Base-by-base conservation (phyloP, 92 coral and sea anemone species). In the Pocillopora meandrina region DNA sequence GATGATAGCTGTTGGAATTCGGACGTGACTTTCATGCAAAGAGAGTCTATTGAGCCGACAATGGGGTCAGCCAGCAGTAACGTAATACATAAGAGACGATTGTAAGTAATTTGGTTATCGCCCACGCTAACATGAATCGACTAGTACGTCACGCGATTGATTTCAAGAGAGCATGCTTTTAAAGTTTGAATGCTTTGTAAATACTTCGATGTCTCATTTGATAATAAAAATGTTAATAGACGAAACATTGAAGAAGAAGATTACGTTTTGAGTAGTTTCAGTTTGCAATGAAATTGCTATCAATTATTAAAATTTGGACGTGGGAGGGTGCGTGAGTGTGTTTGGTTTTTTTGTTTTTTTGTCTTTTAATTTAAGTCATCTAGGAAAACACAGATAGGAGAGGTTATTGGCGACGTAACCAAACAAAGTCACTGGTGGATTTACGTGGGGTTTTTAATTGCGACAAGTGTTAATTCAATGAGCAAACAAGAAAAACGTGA, bases 1-100 rank as follows among this genome's bases (percentile, higher is more conserved):
- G 71, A 10, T 71, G 77, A 35, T 56, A 58, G 42, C 65, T 56
- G 31, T 42, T 42, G 52, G 52, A 7, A 3, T 15, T 70, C 56
- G 55, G 71, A 81, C 85, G 85, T 81, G 85, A 81, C 85, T 81
- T 68, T 60, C 59, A 35, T 60, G 65, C 56, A 60, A 71, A 42
- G 12, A 71, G 77, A 34, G 68, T 71, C 17, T 20, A 11, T 71
- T 34, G 9, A 11, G 12, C 52, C 4, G 10, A 81, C 85, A 81
- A 81, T 60, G 33, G 77, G 77, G 76, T 81, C 85, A 71, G 1
- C 59, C 2, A 36, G 68, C 77, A 13, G 65, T 21, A 71, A 70
- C 68, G 36, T 81, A 71, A 71, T 80, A 80, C 15, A 23, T 71
- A 9, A 61, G 64, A 64, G 58, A 16, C 60, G 55, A 34, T 68